phyloP scores from a whole-genome alignment of 1,140 invertebrate species.

The Marisa cornuarietis region DNA sequence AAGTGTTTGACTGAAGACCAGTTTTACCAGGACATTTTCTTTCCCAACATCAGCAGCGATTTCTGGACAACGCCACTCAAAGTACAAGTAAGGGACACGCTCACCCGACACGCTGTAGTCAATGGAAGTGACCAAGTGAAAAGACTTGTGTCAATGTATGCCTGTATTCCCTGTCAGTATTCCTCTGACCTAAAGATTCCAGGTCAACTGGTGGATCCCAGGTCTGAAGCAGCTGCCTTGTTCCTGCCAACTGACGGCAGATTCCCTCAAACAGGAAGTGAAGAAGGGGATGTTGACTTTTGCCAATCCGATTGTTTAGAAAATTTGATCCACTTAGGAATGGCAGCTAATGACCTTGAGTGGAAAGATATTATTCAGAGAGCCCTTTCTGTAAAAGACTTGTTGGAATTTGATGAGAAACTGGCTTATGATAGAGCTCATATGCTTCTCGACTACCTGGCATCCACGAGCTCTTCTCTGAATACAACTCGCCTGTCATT shows the following conservation, averaged over 20 bases:
- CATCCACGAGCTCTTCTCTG: background rate
- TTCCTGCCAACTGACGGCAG: constrained; percentile 10
- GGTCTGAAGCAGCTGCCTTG: background rate
- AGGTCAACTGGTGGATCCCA: background rate
- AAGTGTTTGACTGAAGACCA: background rate
- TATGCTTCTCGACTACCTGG: constrained; percentile 25
- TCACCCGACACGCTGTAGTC: constrained; percentile 2
- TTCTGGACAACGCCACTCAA: background rate
- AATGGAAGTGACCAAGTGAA: background rate
- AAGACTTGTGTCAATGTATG: background rate
- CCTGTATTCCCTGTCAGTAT: constrained; percentile 2
- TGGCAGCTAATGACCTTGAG: constrained; percentile 24
- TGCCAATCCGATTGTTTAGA: background rate
- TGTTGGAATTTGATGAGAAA: background rate
- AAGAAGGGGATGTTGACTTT: background rate
- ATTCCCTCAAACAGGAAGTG: constrained; percentile 5
- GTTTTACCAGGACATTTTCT: constrained; percentile 13
- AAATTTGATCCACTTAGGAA: constrained; percentile 25
- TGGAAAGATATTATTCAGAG: constrained; percentile 23
- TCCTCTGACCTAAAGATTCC: background rate
- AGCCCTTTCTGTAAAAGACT: constrained; percentile 5
- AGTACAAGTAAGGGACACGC: background rate
- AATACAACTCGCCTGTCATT: background rate
- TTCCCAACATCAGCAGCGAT: constrained; percentile 4
- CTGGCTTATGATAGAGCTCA: constrained; percentile 13